Percentiles rank a stretch among this genome's conserved stretches.
Conservation (phyloP, 2,113 vertebrate genomes). For the Ginglymostoma cirratum region DNA sequence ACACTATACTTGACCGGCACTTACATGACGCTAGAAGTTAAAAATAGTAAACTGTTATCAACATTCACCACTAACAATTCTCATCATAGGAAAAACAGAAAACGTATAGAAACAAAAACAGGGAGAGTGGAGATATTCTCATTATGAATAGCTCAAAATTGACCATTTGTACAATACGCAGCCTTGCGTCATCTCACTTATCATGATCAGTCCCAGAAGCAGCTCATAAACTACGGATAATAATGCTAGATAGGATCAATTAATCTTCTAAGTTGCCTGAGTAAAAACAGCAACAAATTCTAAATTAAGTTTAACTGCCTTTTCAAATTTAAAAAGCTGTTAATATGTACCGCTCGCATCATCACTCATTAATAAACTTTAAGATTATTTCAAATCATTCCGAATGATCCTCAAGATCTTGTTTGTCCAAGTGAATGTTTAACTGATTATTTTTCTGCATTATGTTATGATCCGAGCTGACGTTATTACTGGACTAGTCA, state of each 20-base stretch:
- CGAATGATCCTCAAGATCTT: not conserved
- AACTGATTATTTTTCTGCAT: not conserved
- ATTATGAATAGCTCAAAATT: not conserved
- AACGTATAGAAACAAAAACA: not conserved
- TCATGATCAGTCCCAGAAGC: not conserved
- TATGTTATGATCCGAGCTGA: too few species aligned
- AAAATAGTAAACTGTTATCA: not conserved
- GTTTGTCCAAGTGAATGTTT: not conserved
- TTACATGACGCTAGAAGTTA: not conserved
- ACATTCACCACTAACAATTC: not conserved
- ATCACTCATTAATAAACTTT: not conserved
- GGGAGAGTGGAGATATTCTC: not conserved
- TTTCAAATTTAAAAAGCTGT: conserved; percentile 12
- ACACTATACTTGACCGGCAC: not conserved
- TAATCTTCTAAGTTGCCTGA: not conserved
- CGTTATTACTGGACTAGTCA: too few species aligned
- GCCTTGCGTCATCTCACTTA: not conserved
- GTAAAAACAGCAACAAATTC: conserved; percentile 14
- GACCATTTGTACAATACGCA: not conserved
- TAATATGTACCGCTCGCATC: not conserved
- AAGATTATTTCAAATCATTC: not conserved
- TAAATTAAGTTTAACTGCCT: not conserved
- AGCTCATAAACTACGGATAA: not conserved
- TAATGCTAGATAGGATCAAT: not conserved
- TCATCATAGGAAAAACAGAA: not conserved